Base-by-base conservation (phyloP, 2,888 invertebrate genomes). In the Drosophila algonquin region DNA sequence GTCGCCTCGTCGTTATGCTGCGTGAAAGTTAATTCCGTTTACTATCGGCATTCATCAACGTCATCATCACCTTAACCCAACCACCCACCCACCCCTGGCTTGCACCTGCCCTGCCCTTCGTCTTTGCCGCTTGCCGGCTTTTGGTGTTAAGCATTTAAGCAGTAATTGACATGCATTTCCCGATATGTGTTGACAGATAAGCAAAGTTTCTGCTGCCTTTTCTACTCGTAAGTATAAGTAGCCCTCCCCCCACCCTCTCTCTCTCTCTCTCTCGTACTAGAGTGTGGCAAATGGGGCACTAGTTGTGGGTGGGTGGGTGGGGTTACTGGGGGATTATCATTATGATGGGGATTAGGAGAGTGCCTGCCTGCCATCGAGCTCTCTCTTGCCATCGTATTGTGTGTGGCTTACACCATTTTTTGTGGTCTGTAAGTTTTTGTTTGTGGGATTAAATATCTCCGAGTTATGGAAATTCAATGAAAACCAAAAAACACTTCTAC, bases 21-120 rank as follows among this genome's bases (percentile, higher is more conserved):
- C 87, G 83, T 89, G 83, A 83, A 83, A 83, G 89, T 83, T 83
- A 89, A 89, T 83, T 89, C 87, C 83, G 89, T 87, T 83, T 83
- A 83, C 83, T 83, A 83, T 83, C 83, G 89, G 89, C 85, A 89
- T 83, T 87, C 83, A 83, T 83, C 83, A 83, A 84, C 89, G 88
- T 88, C 82, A 88, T 77, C 84, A 83, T 69, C 87, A 54, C 47
- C 63, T 7, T 27, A 24, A 24, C 50, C 55, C 3, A 21, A 0
- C 3, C 21, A 27, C 47, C 47, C 24, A 27, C 46, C 27, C 9
- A 18, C 7, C 45, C 16, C 59, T 51, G 21, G 14, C 50, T 40
- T 56, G 57, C 67, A 50, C 47, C 62, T 52, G 35, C 40, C 47
- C 62, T 52, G 35, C 40, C 16, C 44, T 30, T 58, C 59, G 60